Percentiles rank a stretch among this genome's conserved stretches.
Evolutionary conservation across 2,888 invertebrate genomes (phyloP).

Genomic region (Punctoribates punctum): DNA sequence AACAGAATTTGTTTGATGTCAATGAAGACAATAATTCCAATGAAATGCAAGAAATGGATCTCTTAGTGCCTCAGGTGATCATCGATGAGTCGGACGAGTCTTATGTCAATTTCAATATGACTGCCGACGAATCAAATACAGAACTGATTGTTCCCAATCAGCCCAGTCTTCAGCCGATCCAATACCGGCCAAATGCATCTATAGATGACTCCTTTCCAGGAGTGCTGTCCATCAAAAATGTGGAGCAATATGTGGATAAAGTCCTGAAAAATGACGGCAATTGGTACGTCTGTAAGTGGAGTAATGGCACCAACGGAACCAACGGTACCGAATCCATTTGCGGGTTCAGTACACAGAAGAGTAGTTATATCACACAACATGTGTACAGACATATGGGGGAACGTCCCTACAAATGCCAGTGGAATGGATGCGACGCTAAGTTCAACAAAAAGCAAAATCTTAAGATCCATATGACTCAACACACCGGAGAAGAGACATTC

Average conservation of each 20-base stretch:
- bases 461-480: not conserved
- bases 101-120: not conserved
- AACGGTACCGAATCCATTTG: not conserved
- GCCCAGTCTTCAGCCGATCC: too few relatives aligned
- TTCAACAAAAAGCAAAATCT: slow-evolving; percentile 24
- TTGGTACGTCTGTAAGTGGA: slow-evolving; percentile 18
- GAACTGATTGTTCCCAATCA: too few relatives aligned
- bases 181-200: too few relatives aligned
- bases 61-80: slow-evolving; percentile 24
- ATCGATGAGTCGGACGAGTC: slow-evolving; percentile 16
- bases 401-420: slow-evolving; percentile 12
- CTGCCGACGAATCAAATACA: not conserved
- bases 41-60: slow-evolving; percentile 23
- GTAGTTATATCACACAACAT: slow-evolving; percentile 16
- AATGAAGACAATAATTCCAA: not conserved
- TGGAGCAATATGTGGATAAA: slow-evolving; percentile 18
- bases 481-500: not conserved
- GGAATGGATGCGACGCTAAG: not conserved
- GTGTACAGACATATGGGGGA: slow-evolving; percentile 8
- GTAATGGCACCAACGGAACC: not conserved
- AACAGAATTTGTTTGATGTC: too few relatives aligned
- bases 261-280: not conserved
- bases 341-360: slow-evolving; percentile 1
- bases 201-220: not conserved
- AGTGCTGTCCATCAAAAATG: slow-evolving; percentile 22